Conservation (phyloP, 2,113 vertebrate species). For the Camelus dromedarius region DNA sequence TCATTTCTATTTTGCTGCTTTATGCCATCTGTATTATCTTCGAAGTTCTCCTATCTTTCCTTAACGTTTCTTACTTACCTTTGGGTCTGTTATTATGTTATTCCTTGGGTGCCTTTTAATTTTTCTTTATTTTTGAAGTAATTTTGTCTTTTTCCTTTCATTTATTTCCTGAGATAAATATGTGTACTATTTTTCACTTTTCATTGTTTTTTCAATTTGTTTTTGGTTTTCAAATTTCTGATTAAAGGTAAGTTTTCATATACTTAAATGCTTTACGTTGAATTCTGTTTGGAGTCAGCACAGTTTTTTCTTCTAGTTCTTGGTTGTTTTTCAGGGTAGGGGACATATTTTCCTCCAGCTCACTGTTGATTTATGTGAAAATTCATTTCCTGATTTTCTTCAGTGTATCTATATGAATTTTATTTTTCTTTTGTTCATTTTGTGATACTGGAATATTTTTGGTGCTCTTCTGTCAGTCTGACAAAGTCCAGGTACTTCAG, state of each 20-base stretch:
- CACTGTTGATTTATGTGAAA: neutral
- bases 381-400: neutral
- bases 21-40: neutral
- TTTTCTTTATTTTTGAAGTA: neutral
- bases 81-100: neutral
- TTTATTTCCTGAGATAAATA: neutral
- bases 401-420: neutral
- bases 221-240: neutral
- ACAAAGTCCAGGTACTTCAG: neutral
- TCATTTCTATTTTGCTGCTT: neutral
- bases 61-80: neutral
- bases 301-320: neutral
- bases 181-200: neutral
- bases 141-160: neutral
- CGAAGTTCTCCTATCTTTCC: neutral
- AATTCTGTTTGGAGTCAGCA: neutral
- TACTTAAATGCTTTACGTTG: neutral
- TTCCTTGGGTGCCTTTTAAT: neutral
- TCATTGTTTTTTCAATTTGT: neutral
- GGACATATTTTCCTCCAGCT: neutral
- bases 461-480: neutral
- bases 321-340: neutral
- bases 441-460: neutral
- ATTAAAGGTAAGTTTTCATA: neutral
- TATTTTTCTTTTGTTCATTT: neutral